Conservation (phyloP, 2,113 vertebrate species). For the Gavia stellata region DNA sequence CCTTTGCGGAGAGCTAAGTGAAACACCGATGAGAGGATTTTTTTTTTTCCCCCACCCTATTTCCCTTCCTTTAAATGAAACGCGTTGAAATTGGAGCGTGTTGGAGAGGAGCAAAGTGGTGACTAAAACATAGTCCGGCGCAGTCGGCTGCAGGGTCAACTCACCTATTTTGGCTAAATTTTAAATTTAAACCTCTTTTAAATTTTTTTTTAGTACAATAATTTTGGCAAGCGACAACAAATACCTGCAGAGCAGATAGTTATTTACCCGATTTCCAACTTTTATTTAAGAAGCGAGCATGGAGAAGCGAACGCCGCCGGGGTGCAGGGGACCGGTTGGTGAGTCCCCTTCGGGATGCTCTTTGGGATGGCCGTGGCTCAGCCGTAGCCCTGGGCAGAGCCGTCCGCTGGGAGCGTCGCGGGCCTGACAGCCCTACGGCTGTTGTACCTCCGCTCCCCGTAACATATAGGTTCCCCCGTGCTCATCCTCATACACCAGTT, state of each 20-base stretch:
- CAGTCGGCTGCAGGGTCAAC: neutral
- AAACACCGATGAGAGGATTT: neutral
- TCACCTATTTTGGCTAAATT: neutral
- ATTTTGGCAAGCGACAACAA: neutral
- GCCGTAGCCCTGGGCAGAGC: neutral
- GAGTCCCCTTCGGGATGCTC: neutral
- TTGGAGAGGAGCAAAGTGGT: neutral
- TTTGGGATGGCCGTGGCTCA: neutral
- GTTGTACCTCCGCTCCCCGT: accelerated
- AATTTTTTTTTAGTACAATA: neutral
- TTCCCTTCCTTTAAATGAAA: neutral
- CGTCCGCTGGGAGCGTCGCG: accelerated
- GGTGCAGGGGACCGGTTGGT: accelerated
- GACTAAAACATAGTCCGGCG: slow-evolving; percentile 12
- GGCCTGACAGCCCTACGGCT: neutral
- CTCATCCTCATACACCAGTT: neutral
- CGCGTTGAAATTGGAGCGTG: neutral
- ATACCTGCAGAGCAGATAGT: neutral
- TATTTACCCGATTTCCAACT: accelerated
- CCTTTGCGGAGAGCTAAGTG: neutral
- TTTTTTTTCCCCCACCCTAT: neutral
- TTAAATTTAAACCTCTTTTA: neutral
- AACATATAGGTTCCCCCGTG: accelerated
- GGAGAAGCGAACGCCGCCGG: accelerated
- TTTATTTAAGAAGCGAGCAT: neutral